These are phyloP conservation scores for Formica exsecta DNA, from an alignment of 1,140 invertebrate genomes.

Conservation along the genomic window DNA sequence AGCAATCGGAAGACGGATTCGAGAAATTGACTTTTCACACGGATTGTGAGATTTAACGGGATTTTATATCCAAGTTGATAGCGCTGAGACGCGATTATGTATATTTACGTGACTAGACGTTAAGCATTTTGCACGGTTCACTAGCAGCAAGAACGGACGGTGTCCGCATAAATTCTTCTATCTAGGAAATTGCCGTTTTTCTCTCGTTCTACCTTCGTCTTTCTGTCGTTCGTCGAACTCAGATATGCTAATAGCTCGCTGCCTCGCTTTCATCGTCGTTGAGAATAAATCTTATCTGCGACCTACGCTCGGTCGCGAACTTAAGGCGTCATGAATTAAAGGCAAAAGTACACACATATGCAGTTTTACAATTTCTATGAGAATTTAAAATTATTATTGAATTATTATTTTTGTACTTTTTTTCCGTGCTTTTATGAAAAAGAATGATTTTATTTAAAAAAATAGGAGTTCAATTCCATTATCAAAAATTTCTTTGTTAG, in stretches of 20 bases:
- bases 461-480: not conserved
- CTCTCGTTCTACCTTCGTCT: slow-evolving; percentile 65
- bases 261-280: slow-evolving; percentile 60
- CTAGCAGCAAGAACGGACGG: slow-evolving; percentile 40
- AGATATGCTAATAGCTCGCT: slow-evolving; percentile 72
- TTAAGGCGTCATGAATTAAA: slow-evolving; percentile 55
- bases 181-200: slow-evolving; percentile 74
- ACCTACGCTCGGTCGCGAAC: not conserved
- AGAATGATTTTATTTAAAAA: not conserved
- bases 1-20: not conserved
- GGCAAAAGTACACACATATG: not conserved
- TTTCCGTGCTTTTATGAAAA: not conserved
- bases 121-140: slow-evolving; percentile 56
- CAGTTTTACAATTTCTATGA: not conserved
- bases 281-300: slow-evolving; percentile 69
- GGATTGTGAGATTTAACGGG: not conserved
- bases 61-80: slow-evolving; percentile 28
- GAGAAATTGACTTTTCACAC: slow-evolving; percentile 34
- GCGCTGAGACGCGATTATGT: slow-evolving; percentile 26
- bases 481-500: not conserved
- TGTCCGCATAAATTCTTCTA: slow-evolving; percentile 72
- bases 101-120: slow-evolving; percentile 51
- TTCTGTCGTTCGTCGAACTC: slow-evolving; percentile 69
- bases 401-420: not conserved
- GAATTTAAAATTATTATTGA: not conserved